Base-by-base conservation (phyloP, 2,888 invertebrate species). In the Caenorhabditis auriculariae region DNA sequence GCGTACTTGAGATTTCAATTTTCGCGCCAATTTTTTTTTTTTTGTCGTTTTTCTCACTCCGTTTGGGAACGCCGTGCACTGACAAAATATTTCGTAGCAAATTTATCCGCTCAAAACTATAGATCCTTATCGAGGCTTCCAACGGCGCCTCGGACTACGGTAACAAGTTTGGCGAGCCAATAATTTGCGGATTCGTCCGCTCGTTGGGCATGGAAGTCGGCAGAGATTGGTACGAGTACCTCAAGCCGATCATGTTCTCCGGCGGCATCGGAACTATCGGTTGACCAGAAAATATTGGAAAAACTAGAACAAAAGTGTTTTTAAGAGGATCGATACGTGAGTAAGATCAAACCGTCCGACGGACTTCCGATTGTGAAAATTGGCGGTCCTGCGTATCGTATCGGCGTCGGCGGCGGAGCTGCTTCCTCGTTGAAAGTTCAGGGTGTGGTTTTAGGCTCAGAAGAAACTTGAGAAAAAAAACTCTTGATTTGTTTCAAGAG, bases 171-270 rank as follows among this genome's bases (percentile, higher is more conserved):
- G 96, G 78, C 0, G 96, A 98, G 82, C 96, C 96, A 0, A 87
- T 96, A 0, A 87, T 96, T 65, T 84, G 87, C 77, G 96, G 96
- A 5, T 96, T 95, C 82, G 89, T 90, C 0, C 87, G 94, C 52
- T 90, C 93, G 0, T 96, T 91, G 82, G 95, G 95, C 1, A 87
- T 89, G 35, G 58, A 44, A 4, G 53, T 47, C 28, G 64, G 66
- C 9, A n/a, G n/a, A n/a, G 69, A 73, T 39, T 39, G 76, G 24
- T 88, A 90, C 54, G 96, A 98, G 83, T 98, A 91, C 86, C 89
- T 96, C 12, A 98, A 98, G 81, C 96, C 96, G 0, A 95, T 98
- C 58, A 95, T 98, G 95, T 96, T 98, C 81, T 94, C 93, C 78
- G 96, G 90, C 44, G 95, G 96, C 26, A 87, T 96, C 63, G 96